A percentile compares a stretch with the other conserved stretches of the same genome.
Evolutionary conservation across 2,797 vertebrate genomes (phyloP).

Genomic region (Neosalanx taihuensis): DNA sequence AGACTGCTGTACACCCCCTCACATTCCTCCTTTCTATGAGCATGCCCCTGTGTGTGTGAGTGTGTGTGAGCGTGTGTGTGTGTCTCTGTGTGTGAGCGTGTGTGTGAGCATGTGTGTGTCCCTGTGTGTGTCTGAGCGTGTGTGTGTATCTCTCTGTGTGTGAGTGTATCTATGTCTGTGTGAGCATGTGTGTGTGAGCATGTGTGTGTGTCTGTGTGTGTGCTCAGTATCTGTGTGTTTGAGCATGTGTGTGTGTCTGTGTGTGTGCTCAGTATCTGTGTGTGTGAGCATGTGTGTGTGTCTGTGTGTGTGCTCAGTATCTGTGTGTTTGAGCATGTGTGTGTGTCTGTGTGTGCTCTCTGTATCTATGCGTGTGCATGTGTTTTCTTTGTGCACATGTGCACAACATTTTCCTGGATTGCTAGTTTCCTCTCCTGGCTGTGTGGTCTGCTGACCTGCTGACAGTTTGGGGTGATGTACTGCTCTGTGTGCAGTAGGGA

Average conservation of each 20-base stretch:
- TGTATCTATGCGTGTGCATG: neutral
- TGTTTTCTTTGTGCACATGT: conserved; percentile 18
- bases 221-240: no score
- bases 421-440: neutral
- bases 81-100: neutral
- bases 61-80: neutral
- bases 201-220: neutral
- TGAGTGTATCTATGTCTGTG: conserved; percentile 36
- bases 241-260: no score
- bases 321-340: no score
- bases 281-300: no score
- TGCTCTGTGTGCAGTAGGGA: conserved; percentile 1
- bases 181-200: neutral
- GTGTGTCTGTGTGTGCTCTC: no score
- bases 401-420: conserved; percentile 4
- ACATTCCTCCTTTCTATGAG: neutral
- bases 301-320: no score
- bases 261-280: no score
- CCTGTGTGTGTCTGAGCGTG: neutral
- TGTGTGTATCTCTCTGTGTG: neutral
- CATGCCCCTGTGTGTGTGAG: neutral
- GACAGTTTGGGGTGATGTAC: conserved; percentile 46
- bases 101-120: neutral
- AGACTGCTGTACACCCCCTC: neutral
- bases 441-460: conserved; percentile 25